Percentiles rank a stretch among this genome's conserved stretches.
Evolutionary conservation across 2,888 invertebrate species (phyloP).

Genomic region (Luperina testacea): DNA sequence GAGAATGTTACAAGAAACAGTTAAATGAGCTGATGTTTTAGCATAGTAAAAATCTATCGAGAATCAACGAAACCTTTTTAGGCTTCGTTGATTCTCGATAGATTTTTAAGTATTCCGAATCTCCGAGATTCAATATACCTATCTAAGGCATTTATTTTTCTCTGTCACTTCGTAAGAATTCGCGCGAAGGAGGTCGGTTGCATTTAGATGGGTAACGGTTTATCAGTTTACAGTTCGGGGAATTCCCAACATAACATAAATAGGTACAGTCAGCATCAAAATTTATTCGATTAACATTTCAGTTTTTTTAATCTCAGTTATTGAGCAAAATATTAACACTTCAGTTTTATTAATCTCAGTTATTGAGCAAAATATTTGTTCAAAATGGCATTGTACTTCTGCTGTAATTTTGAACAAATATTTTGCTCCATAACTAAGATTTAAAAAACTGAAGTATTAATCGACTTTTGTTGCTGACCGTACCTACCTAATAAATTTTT

Average conservation of each 20-base stretch:
- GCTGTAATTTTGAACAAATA: too few species aligned
- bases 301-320: too few species aligned
- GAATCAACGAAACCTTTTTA: too few species aligned
- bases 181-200: conserved; percentile 20
- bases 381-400: too few species aligned
- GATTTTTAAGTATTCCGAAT: not conserved
- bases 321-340: too few species aligned
- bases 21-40: not conserved
- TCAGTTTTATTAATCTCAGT: too few species aligned
- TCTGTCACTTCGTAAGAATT: not conserved
- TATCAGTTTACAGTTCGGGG: conserved; percentile 21
- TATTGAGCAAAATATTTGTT: too few species aligned
- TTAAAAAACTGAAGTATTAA: too few species aligned
- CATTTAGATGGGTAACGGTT: conserved; percentile 9
- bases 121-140: not conserved
- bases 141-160: not conserved
- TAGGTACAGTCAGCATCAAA: too few species aligned
- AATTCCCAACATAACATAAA: conserved; percentile 14
- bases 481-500: not conserved
- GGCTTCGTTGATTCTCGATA: not conserved
- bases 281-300: too few species aligned
- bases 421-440: too few species aligned
- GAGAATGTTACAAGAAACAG: not conserved
- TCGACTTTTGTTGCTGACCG: too few species aligned
- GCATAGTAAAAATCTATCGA: not conserved